Evolutionary conservation across 2,888 invertebrate species (phyloP).

Genomic region (Cepaea hortensis): DNA sequence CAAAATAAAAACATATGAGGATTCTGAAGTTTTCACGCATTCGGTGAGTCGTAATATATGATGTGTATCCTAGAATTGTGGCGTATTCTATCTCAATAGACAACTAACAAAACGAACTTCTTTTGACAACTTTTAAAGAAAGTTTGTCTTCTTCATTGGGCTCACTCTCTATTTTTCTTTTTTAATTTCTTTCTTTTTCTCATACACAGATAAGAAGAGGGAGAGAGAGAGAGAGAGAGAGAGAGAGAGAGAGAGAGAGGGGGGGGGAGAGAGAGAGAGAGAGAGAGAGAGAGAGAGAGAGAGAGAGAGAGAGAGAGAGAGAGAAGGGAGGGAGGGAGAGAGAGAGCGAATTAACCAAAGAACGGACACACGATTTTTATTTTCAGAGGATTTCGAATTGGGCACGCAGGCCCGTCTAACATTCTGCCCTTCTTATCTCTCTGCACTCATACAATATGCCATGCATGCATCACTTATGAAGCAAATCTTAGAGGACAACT

Average conservation of each 20-base stretch:
- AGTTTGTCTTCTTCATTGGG: no score
- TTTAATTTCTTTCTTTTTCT: no score
- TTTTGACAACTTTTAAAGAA: no score
- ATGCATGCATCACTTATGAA: not conserved
- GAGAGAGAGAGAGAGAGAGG: not conserved
- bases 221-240: not conserved
- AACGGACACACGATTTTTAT: no score
- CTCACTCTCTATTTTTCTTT: no score
- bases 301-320: not conserved
- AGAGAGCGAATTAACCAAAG: not conserved
- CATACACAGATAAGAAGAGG: not conserved
- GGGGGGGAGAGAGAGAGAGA: not conserved
- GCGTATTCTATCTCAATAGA: no score
- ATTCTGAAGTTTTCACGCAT: no score
- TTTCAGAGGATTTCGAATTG: not conserved
- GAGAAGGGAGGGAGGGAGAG: not conserved
- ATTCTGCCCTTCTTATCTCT: not conserved
- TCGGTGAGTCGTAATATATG: no score
- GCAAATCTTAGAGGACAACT: not conserved
- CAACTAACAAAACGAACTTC: no score
- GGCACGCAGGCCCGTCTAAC: not conserved
- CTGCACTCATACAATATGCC: not conserved
- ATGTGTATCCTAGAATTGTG: no score
- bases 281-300: not conserved
- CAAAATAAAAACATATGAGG: no score